phyloP scores from a whole-genome alignment of 2,797 vertebrate genomes.

The Notolabrus celidotus region DNA sequence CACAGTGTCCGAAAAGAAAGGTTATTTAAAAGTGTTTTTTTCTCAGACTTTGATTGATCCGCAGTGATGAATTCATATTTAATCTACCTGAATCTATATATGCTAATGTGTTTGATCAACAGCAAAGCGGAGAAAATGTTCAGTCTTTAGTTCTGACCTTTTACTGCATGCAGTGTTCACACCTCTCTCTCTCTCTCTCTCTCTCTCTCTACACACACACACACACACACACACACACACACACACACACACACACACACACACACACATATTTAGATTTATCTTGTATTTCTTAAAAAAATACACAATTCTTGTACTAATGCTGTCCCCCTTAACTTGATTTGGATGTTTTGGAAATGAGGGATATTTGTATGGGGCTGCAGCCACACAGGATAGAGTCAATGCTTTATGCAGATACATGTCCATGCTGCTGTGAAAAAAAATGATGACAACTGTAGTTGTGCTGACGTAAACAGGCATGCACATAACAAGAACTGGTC shows the following conservation, averaged over 20 bases:
- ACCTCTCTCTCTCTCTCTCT: accelerated
- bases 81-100: slow-evolving; percentile 32
- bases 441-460: too few relatives aligned
- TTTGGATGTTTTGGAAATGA: too few relatives aligned
- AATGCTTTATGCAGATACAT: too few relatives aligned
- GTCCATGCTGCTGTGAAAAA: too few relatives aligned
- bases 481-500: too few relatives aligned
- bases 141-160: slow-evolving; percentile 24
- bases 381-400: too few relatives aligned
- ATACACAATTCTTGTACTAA: neutral
- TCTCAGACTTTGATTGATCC: slow-evolving; percentile 12
- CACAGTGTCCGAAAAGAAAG: slow-evolving; percentile 37
- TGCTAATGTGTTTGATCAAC: slow-evolving; percentile 35
- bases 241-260: too few relatives aligned
- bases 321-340: neutral
- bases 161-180: slow-evolving; percentile 1
- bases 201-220: too few relatives aligned
- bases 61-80: slow-evolving; percentile 21
- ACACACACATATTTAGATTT: neutral
- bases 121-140: slow-evolving; percentile 12
- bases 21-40: slow-evolving; percentile 24
- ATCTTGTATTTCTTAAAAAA: neutral
- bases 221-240: too few relatives aligned
- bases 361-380: too few relatives aligned
- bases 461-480: too few relatives aligned